Evolutionary conservation across 2,888 invertebrate species (phyloP).

Genomic region (Megalurothrips usitatus): DNA sequence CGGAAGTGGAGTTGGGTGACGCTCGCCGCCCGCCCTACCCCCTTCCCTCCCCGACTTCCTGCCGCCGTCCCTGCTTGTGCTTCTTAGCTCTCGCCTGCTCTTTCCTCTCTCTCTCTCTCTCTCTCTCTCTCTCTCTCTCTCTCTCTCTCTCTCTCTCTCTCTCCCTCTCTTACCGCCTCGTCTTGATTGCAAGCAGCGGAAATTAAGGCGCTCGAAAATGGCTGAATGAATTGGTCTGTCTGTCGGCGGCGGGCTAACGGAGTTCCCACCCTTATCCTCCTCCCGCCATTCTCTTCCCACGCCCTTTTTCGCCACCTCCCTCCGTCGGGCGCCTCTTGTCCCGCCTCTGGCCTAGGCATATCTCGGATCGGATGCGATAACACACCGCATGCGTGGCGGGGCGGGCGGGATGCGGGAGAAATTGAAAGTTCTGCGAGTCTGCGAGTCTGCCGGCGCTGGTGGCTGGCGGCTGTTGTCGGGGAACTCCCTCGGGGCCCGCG

Average conservation of each 20-base stretch:
- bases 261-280: no score
- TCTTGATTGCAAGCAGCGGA: neutral
- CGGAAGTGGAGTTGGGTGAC: neutral
- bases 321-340: no score
- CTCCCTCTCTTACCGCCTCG: neutral
- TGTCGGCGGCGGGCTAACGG: no score
- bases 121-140: neutral
- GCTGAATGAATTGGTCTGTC: neutral
- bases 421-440: neutral
- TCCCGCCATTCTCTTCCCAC: no score
- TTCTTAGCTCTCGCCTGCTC: neutral
- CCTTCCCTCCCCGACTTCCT: neutral
- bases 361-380: no score
- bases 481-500: neutral
- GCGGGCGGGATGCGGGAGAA: neutral
- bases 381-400: neutral
- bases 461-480: neutral
- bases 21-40: neutral
- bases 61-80: neutral
- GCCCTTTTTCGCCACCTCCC: no score
- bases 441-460: neutral
- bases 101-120: no score
- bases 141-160: slow-evolving; percentile 1
- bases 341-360: no score
- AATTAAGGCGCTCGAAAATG: neutral